Evolutionary conservation across 2,797 vertebrate species (phyloP).

Genomic region (Urophycis tenuis): DNA sequence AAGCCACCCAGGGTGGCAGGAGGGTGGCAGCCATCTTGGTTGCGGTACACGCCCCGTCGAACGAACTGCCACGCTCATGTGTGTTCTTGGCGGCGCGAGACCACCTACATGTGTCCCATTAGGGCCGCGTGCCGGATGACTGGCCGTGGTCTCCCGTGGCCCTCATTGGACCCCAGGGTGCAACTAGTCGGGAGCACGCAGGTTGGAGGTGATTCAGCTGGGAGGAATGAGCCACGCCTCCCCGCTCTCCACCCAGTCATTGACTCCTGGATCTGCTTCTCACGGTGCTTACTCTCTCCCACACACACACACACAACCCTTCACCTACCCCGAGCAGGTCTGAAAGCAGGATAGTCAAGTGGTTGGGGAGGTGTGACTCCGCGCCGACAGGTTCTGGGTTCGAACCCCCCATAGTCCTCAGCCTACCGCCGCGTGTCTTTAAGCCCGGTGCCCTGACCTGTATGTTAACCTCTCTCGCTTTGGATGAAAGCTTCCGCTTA

Average conservation of each 20-base stretch:
- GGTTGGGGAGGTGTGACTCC: neutral
- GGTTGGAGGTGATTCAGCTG: neutral
- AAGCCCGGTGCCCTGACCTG: too few relatives aligned
- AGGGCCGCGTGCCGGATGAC: too few relatives aligned
- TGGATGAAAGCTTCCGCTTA: neutral
- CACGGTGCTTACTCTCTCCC: conserved; percentile 1
- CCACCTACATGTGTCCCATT: too few relatives aligned
- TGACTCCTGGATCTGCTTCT: neutral
- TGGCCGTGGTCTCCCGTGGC: too few relatives aligned
- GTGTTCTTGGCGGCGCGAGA: too few relatives aligned
- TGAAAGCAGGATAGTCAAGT: neutral
- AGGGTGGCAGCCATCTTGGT: too few relatives aligned
- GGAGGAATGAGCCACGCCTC: neutral
- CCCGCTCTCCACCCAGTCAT: neutral
- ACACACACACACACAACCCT: neutral
- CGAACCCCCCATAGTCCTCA: neutral
- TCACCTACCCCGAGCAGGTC: neutral
- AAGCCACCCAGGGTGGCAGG: too few relatives aligned
- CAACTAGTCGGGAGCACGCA: neutral
- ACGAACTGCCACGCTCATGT: too few relatives aligned
- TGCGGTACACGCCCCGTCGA: too few relatives aligned
- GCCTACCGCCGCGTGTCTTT: too few relatives aligned
- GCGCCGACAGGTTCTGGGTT: neutral
- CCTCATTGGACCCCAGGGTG: neutral
- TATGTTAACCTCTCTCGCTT: neutral